Evolutionary conservation across 2,113 vertebrate genomes (phyloP), one percentile per base, ranked within the genome.

Genomic region (Thinocorus orbignyianus): DNA sequence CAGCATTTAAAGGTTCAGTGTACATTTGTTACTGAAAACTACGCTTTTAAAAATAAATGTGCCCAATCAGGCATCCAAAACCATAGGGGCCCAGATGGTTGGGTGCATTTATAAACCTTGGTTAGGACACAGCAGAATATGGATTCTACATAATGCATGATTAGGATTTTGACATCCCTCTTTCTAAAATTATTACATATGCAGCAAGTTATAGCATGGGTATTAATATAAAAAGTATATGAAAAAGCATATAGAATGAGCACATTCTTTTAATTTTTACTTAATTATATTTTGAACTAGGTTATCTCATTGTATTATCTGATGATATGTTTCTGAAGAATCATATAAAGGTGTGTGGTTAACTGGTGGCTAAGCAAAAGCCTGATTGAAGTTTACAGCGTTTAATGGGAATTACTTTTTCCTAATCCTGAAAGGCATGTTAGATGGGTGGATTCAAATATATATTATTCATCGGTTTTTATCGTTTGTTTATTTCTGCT

Each of bases 1-100:
- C 9, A 22, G 22, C 46, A 35, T 61, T 92, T 70, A 46, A 65
- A 85, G 49, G 19, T 22, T 66, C 41, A 55, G 22, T 46, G 55
- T 52, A 22, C 15, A 13, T 46, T 79, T 86, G 42, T 80, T 83
- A 71, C 68, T 81, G 26, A 33, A 77, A 84, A n/a, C 26, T 33
- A 35, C 1, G 1, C 17, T 72, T 39, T 52, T 17, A 0, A 24
- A 58, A 26, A 37, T 6, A 28, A 26, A n/a, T 2, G 10, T n/a
- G 17, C 10, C 58, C 51, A 26, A 60, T 23, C 25, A 44, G 61
- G 48, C 70, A 62, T 58, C 19, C 2, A 42, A 74, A 82, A 12
- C 13, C 26, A 86, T 74, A 69, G 57, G 13, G 55, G 15, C 52
- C 19, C 15, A 54, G 24, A 35, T 57, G 0, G 0, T 58, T 81